A percentile compares a stretch with the other conserved stretches of the same genome.
Conservation (phyloP, 2,888 invertebrate genomes). For the Pachymerium ferrugineum region DNA sequence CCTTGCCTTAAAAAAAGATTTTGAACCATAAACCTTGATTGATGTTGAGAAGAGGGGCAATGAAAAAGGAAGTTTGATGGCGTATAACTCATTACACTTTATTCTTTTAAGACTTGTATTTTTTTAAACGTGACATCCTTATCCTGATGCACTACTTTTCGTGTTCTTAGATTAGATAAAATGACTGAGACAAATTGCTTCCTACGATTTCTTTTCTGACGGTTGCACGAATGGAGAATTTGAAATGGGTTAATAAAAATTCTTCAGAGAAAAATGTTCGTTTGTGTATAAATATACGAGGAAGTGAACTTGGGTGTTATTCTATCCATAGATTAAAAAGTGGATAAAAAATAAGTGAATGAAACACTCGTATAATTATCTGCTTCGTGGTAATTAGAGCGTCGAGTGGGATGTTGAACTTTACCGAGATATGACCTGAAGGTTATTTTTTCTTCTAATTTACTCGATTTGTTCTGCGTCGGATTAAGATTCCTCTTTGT, state of each 20-base stretch:
- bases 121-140: slow-evolving; percentile 14
- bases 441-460: not conserved
- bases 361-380: slow-evolving; percentile 24
- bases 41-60: not conserved
- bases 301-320: slow-evolving; percentile 6
- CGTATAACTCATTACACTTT: slow-evolving; percentile 1
- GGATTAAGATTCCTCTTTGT: slow-evolving; percentile 24
- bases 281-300: not conserved
- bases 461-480: slow-evolving; percentile 7
- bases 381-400: slow-evolving; percentile 7
- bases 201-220: not conserved
- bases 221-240: not conserved
- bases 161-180: not conserved
- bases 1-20: too few relatives aligned
- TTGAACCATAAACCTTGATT: not conserved
- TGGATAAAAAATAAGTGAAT: not conserved
- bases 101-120: not conserved
- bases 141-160: slow-evolving; percentile 4
- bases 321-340: too few relatives aligned
- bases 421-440: slow-evolving; percentile 4
- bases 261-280: not conserved
- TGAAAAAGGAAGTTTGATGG: slow-evolving; percentile 18
- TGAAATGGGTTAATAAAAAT: not conserved
- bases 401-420: slow-evolving; percentile 25
- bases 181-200: slow-evolving; percentile 6